Evolutionary conservation across 2,797 vertebrate species (phyloP).

Genomic region (Anniella stebbinsi): DNA sequence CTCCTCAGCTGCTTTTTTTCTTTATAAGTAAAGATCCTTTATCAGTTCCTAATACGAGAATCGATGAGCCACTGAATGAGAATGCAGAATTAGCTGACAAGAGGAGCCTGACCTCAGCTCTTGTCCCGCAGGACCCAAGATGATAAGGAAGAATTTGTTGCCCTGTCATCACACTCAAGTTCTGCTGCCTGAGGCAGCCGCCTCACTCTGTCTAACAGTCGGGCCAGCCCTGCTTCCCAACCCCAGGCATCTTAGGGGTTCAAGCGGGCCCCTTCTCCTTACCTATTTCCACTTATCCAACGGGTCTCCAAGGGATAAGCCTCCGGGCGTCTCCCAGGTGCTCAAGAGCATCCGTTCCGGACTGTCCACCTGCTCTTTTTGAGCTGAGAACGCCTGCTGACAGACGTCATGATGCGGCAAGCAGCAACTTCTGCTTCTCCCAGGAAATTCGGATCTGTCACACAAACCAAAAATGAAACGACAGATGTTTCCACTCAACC

Average conservation of each 20-base stretch:
- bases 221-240: background rate
- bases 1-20: background rate
- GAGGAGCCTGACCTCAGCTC: background rate
- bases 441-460: background rate
- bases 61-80: background rate
- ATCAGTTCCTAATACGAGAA: background rate
- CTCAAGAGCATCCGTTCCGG: background rate
- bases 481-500: conserved; percentile 25
- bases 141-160: background rate
- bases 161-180: too few relatives aligned
- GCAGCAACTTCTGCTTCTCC: conserved; percentile 40
- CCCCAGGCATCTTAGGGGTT: too few relatives aligned
- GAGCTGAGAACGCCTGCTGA: background rate
- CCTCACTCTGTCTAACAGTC: background rate
- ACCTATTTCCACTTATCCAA: conserved; percentile 12
- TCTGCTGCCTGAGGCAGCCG: too few relatives aligned
- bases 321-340: background rate
- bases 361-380: background rate
- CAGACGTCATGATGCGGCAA: background rate
- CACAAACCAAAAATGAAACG: conserved; percentile 13
- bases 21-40: background rate
- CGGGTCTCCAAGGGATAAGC: background rate
- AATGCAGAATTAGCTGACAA: background rate
- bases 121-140: background rate
- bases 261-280: background rate